phyloP scores from a whole-genome alignment of 2,888 invertebrate species.

The Drosophila hamatofila region DNA sequence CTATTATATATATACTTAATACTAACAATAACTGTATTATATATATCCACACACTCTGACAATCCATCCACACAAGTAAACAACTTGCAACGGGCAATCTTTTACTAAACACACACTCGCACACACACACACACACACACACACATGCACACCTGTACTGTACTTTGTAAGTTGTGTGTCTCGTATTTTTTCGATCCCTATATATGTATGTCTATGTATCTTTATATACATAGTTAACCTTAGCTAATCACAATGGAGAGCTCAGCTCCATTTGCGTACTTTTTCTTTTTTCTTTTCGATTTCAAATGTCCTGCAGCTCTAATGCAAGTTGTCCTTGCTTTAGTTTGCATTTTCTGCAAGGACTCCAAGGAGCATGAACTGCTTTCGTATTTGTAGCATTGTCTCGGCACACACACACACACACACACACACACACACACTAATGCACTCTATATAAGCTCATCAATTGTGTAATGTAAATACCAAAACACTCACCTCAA shows the following conservation, averaged over 20 bases:
- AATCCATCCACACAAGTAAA: slow-evolving; percentile 1
- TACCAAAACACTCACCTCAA: slow-evolving; percentile 6
- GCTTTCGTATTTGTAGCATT: slow-evolving; percentile 38
- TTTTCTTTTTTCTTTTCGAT: neutral
- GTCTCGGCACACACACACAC: slow-evolving; percentile 16
- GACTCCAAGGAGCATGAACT: slow-evolving; percentile 41
- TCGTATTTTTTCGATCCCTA: slow-evolving; percentile 16
- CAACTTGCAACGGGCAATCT: slow-evolving; percentile 30
- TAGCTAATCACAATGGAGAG: slow-evolving; percentile 1
- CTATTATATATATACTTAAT: slow-evolving; percentile 31
- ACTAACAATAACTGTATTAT: slow-evolving; percentile 26
- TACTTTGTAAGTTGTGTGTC: slow-evolving; percentile 17
- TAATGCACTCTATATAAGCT: slow-evolving; percentile 33
- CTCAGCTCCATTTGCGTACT: slow-evolving; percentile 7
- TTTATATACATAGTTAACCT: slow-evolving; percentile 7
- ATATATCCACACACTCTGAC: neutral
- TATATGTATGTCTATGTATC: slow-evolving; percentile 12
- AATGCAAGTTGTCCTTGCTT: slow-evolving; percentile 29
- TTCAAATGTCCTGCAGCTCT: slow-evolving; percentile 24
- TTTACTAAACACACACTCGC: slow-evolving; percentile 12
- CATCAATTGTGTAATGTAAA: slow-evolving; percentile 21
- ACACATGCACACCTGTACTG: slow-evolving; percentile 13
- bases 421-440: slow-evolving; percentile 6
- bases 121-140: slow-evolving; percentile 13
- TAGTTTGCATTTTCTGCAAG: slow-evolving; percentile 31